phyloP scores from a whole-genome alignment of 2,888 invertebrate genomes.

The Amiota communis region DNA sequence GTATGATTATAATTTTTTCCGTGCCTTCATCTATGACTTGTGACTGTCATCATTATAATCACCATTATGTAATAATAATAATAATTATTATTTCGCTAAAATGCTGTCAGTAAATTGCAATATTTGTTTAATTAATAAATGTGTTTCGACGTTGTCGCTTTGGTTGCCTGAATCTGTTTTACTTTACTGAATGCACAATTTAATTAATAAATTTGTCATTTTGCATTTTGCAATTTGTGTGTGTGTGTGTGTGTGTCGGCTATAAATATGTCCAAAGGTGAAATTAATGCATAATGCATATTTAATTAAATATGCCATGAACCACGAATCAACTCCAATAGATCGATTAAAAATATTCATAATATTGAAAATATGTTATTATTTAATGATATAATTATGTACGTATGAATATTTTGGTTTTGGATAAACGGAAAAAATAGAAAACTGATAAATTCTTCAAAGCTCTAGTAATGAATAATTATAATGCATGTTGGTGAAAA shows the following conservation, averaged over 20 bases:
- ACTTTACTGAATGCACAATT: not conserved
- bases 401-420: not conserved
- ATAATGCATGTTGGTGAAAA: not conserved
- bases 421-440: not conserved
- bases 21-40: not conserved
- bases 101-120: constrained; percentile 11
- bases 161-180: not conserved
- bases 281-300: constrained; percentile 19
- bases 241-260: too few relatives aligned
- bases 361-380: not conserved
- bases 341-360: not conserved
- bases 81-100: not conserved
- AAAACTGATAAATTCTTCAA: not conserved
- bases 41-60: too few relatives aligned
- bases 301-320: constrained; percentile 6
- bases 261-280: not conserved
- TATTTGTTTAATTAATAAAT: constrained; percentile 23
- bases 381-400: constrained; percentile 15
- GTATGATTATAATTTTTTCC: not conserved
- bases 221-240: constrained; percentile 1
- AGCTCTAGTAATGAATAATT: not conserved
- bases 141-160: not conserved
- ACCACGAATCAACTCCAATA: not conserved
- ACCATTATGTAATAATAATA: too few relatives aligned
- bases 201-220: constrained; percentile 28